Evolutionary conservation across 2,888 invertebrate genomes (phyloP), one percentile per base, ranked within the genome.

Genomic region (Candidula unifasciata): DNA sequence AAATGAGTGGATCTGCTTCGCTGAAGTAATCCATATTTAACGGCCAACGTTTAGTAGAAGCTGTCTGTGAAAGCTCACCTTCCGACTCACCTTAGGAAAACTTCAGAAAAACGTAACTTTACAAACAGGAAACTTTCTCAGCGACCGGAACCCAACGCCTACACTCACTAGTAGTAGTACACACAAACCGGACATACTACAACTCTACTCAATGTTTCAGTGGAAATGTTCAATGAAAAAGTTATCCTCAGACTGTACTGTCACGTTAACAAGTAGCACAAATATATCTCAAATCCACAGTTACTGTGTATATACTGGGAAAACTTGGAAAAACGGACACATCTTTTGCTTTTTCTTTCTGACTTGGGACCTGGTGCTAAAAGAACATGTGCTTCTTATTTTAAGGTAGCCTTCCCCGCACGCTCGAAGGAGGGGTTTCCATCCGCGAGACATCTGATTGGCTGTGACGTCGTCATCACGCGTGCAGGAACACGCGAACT

Each of bases 1-100:
- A 76, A 13, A 82, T 77, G 27, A 82, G 66, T 37, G 82, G 82
- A 60, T 82, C 82, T 44, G 82, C 76, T 21, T 82, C 82, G 44
- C 37, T 82, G 77, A 30, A 33, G 77, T 77, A 82, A 52, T 82
- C 82, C 82, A 82, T 82, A 3, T 10, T 80, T 54, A 57, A 13
- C 18, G 60, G 8, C 5, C 30, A 52, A n/a, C 16, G 27, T 30
- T 54, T 54, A 74, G 44, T 44, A 44, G 44, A 44, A 44, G 44
- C 44, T 18, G 44, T 44, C 52, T 33, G 30, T 18, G 44, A 78
- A 52, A 35, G 64, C 35, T 33, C 33, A 77, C 6, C 24, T 60
- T 27, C 37, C 35, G 64, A 18, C n/a, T 78, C 60, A 77, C 35
- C 30, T 35, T 10, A 77, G 24, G 18, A 44, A 44, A 27, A 52